These are phyloP conservation scores for Melanotaenia trifasciata DNA, from an alignment of 2,797 vertebrate species.

Conservation along the genomic window DNA sequence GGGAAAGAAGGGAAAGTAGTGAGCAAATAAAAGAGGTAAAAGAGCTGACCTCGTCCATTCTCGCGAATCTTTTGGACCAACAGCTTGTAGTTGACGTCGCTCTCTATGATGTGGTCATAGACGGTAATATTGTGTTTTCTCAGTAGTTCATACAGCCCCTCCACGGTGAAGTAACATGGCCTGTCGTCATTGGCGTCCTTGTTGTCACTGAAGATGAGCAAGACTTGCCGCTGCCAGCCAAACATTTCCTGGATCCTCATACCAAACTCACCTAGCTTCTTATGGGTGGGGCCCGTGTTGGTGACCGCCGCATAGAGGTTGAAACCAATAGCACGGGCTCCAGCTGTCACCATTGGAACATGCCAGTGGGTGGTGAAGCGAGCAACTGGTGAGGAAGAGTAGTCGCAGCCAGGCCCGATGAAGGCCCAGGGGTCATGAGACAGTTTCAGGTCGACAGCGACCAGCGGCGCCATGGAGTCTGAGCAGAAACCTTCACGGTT, in stretches of 20 bases:
- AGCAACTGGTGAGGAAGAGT: constrained; percentile 87
- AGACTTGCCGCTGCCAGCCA: constrained; percentile 83
- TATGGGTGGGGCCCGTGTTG: constrained; percentile 88
- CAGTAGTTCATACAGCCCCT: constrained; percentile 84
- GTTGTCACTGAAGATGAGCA: constrained; percentile 85
- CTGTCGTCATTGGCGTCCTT: constrained; percentile 80
- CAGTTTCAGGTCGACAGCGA: constrained; percentile 88
- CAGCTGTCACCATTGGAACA: constrained; percentile 89
- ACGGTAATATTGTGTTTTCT: constrained; percentile 80
- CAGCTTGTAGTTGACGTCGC: constrained; percentile 72
- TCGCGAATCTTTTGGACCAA: constrained; percentile 82
- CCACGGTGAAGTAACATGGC: constrained; percentile 87
- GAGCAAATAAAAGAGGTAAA: not conserved
- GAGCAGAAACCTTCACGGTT: constrained; percentile 86
- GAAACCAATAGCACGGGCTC: constrained; percentile 86
- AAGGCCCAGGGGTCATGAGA: constrained; percentile 86
- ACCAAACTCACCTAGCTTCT: constrained; percentile 88
- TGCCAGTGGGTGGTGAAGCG: constrained; percentile 90
- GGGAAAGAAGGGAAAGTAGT: not conserved
- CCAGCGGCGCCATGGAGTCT: constrained; percentile 85
- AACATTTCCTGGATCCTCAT: constrained; percentile 83
- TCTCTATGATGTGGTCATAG: constrained; percentile 72
- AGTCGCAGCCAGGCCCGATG: constrained; percentile 90
- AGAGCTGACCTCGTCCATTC: constrained; percentile 73
- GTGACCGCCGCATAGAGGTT: constrained; percentile 80